Percentiles rank a stretch among this genome's conserved stretches.
Evolutionary conservation across 2,888 invertebrate species (phyloP).

Genomic region (Lasius fuliginosus): DNA sequence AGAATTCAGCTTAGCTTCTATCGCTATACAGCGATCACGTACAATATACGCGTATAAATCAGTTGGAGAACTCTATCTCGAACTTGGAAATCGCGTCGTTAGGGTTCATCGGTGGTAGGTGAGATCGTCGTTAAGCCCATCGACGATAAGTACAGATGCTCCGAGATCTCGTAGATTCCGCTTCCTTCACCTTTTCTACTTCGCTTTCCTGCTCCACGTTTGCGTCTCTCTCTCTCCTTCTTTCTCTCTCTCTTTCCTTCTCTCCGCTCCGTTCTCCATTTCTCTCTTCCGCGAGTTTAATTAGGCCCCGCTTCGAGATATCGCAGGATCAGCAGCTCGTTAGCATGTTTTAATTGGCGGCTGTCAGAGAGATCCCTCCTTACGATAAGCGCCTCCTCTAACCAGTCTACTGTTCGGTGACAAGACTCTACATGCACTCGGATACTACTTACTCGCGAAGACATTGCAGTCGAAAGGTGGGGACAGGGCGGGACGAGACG

Average conservation of each 20-base stretch:
- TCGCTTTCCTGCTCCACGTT: conserved; percentile 62
- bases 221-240: conserved; percentile 51
- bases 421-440: conserved; percentile 79
- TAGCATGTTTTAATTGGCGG: conserved; percentile 86
- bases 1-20: conserved; percentile 14
- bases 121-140: conserved; percentile 65
- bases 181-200: conserved; percentile 63
- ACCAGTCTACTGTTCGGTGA: conserved; percentile 80
- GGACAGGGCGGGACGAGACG: conserved; percentile 10
- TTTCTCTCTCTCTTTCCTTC: conserved; percentile 53
- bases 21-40: not conserved
- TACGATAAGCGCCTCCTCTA: conserved; percentile 82
- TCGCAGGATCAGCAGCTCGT: conserved; percentile 86
- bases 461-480: conserved; percentile 57
- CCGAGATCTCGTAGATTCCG: conserved; percentile 73
- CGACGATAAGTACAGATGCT: conserved; percentile 70
- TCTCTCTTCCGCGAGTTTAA: conserved; percentile 82
- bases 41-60: conserved; percentile 57
- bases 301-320: conserved; percentile 83
- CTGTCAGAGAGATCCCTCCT: conserved; percentile 84
- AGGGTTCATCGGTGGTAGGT: conserved; percentile 66
- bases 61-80: conserved; percentile 63
- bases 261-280: conserved; percentile 61
- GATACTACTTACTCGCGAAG: conserved; percentile 75
- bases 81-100: conserved; percentile 72